phyloP scores from a whole-genome alignment of 2,888 invertebrate species.

The Drosophila meridiana region DNA sequence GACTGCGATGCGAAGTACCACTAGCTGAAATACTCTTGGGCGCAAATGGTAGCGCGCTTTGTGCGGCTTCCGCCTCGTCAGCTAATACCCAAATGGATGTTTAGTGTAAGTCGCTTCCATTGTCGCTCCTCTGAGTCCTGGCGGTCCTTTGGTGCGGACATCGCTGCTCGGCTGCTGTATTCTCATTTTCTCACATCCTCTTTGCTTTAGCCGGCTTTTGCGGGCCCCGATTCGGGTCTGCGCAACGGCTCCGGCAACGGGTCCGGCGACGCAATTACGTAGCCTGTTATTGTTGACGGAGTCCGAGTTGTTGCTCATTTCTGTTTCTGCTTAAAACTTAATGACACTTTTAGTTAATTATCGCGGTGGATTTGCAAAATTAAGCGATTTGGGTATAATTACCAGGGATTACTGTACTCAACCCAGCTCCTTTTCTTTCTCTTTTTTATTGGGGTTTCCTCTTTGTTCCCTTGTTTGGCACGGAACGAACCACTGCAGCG shows the following conservation, averaged over 20 bases:
- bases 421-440: background rate
- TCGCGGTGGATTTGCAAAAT: constrained; percentile 80
- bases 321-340: constrained; percentile 76
- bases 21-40: constrained; percentile 63
- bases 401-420: constrained; percentile 67
- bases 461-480: background rate
- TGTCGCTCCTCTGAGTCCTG: constrained; percentile 16
- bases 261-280: constrained; percentile 66
- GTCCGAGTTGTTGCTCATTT: constrained; percentile 60
- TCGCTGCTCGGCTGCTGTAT: constrained; percentile 33
- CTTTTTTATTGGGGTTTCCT: background rate
- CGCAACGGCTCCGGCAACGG: constrained; percentile 15
- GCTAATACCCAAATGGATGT: constrained; percentile 81
- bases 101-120: constrained; percentile 73
- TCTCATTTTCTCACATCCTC: constrained; percentile 53
- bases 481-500: constrained; percentile 29
- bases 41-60: constrained; percentile 77
- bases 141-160: constrained; percentile 30
- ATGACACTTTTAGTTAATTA: constrained; percentile 79
- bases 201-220: constrained; percentile 59
- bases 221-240: constrained; percentile 38
- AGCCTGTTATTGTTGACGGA: constrained; percentile 75
- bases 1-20: background rate
- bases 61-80: constrained; percentile 73
- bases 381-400: constrained; percentile 79